Conservation (phyloP, 2,797 vertebrate genomes). For the Pogoniulus pusillus region DNA sequence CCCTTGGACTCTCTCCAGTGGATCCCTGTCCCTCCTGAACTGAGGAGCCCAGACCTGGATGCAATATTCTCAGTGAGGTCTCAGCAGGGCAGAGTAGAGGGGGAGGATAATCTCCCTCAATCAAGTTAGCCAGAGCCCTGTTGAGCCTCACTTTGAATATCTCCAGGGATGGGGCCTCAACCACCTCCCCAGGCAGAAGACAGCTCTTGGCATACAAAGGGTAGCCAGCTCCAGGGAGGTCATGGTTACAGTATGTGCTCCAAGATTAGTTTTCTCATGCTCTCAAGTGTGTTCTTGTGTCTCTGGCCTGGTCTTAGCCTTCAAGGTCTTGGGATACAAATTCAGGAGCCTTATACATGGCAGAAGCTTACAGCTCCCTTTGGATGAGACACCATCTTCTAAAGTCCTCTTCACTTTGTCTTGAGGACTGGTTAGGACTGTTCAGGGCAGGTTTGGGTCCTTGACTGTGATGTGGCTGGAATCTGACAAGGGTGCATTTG, state of each 20-base stretch:
- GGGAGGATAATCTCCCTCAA: no score
- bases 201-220: not conserved
- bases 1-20: no score
- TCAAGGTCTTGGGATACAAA: not conserved
- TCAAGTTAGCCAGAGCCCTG: no score
- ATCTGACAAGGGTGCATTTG: not conserved
- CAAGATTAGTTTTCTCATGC: not conserved
- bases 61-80: no score
- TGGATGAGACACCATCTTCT: not conserved
- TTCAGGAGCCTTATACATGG: not conserved
- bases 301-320: not conserved
- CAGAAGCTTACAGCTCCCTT: not conserved
- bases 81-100: no score
- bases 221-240: not conserved
- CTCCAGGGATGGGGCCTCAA: no score
- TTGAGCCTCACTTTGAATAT: no score
- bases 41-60: no score
- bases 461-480: not conserved
- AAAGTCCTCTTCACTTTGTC: not conserved
- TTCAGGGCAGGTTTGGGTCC: not conserved
- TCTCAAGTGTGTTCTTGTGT: not conserved
- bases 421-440: not conserved
- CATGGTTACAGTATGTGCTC: not conserved
- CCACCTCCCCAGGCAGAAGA: not conserved
- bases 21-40: no score